Evolutionary conservation across 2,888 invertebrate genomes (phyloP), one percentile per base, ranked within the genome.

Genomic region (Terebella lapidaria): DNA sequence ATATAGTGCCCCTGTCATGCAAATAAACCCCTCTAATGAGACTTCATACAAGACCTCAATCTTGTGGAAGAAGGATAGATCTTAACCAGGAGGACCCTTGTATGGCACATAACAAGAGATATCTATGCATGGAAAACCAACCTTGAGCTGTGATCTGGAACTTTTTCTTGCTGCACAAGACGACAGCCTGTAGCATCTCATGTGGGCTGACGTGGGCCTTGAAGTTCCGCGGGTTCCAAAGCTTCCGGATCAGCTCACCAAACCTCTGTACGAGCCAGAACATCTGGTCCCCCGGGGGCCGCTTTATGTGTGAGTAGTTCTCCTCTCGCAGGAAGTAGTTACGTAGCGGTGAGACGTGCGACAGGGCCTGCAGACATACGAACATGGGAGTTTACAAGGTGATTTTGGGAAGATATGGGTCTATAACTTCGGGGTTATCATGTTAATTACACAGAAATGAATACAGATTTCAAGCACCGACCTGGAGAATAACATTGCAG

Each of bases 201-300:
- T 99, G 99, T 0, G 99, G 99, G 24, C 95, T 96, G 0, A 99
- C 99, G 76, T 99, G 99, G 0, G 97, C 92, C 82, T 99, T 99
- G 79, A 99, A 99, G 74, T 97, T 97, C 46, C 94, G 85, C 0
- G 97, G 96, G 81, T 99, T 99, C 99, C 99, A 99, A 71, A 99
- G 84, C 79, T 99, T 99, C 22, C 99, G 85, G 83, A 97, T 87
- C 28, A 99, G 83, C 78, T 99, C 97, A 0, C 97, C 97, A 80
- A 95, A 97, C 74, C 63, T 53, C 67, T 80, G 78, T 0, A 95
- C 94, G 53, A 99, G 83, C 28, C 94, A 85, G 75, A 92, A 92
- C 59, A 90, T 88, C 1, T 92, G 94, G 81, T 97, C 96, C 0
- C 97, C 97, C 0, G 97, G 95, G 0, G 96, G 95, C 51, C 95